Percentiles rank a stretch among this genome's conserved stretches.
Evolutionary conservation across 2,113 vertebrate species (phyloP).

Genomic region (Pipa parva): DNA sequence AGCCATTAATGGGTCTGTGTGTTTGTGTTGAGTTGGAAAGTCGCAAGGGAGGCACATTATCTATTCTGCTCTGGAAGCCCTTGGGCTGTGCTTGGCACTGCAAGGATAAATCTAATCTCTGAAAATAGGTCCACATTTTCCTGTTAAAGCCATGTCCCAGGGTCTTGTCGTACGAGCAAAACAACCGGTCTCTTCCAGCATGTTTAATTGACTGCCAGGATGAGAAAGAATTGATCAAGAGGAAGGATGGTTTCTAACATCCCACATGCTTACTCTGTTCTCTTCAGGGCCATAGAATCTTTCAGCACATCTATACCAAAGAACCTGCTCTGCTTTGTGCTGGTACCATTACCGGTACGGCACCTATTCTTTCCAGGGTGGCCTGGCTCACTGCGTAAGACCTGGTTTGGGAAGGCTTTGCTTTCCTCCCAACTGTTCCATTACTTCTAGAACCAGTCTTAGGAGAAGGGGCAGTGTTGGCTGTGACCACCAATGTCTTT

Average conservation of each 20-base stretch:
- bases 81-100: conserved; percentile 42
- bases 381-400: conserved; percentile 89
- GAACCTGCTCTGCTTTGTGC: conserved; percentile 93
- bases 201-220: conserved; percentile 15
- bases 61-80: conserved; percentile 39
- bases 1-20: conserved; percentile 16
- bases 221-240: conserved; percentile 28
- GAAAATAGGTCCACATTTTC: conserved; percentile 17
- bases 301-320: conserved; percentile 68
- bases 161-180: conserved; percentile 9
- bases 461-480: conserved; percentile 81
- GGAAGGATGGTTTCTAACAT: conserved; percentile 42
- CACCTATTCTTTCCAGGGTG: conserved; percentile 87
- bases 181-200: conserved; percentile 1
- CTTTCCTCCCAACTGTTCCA: conserved; percentile 77
- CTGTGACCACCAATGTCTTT: conserved; percentile 92
- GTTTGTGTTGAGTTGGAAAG: not conserved
- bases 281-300: not conserved
- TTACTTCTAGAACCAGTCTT: conserved; percentile 78
- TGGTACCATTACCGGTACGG: conserved; percentile 92
- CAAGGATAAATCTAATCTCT: conserved; percentile 30
- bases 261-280: conserved; percentile 10
- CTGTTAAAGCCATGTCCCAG: conserved; percentile 22
- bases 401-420: conserved; percentile 71
- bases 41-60: conserved; percentile 35